Evolutionary conservation across 1,140 invertebrate genomes (phyloP), one percentile per base, ranked within the genome.

Genomic region (Protaetia brevitarsis): DNA sequence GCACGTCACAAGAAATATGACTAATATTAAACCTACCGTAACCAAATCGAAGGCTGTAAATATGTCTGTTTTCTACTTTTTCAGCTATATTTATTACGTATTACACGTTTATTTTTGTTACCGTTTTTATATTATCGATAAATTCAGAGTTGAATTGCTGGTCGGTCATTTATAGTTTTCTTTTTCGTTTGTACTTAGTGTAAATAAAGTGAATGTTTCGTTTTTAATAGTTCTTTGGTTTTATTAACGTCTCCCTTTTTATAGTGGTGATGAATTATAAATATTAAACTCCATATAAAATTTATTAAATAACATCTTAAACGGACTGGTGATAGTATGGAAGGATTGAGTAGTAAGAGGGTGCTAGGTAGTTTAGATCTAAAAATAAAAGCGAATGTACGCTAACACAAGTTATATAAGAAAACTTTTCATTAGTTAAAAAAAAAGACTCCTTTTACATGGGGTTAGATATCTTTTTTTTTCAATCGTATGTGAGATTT

Each of bases 11-110:
- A 62, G 59, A 36, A 34, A 23, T 34, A 62, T 23, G 19, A 62
- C 13, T 62, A 62, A 31, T 62, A 7, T 31, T 28, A 28, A 27
- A 36, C 6, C 21, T 27, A 34, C 34, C 21, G n/a, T 62, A 62
- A 62, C 59, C 59, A 62, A 62, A 62, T 36, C 59, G 31, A 62
- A 36, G 59, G 59, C 59, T 62, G 59, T 62, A 31, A n/a, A 59
- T 59, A 59, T 13, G 27, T 51, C 13, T 59, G 10, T 59, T 59
- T 59, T 59, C 21, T 59, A 59, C 57, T 59, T 59, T 59, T 59
- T 19, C 57, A 59, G 57, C 57, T 59, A 29, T 59, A 29, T 59
- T 29, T 59, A 31, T 29, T 59, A 59, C 23, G 23, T 21, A 23
- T 19, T 29, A 11, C 30, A 59, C 26, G 16, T 28, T 59, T 59